Evolutionary conservation across 2,888 invertebrate species (phyloP).

Genomic region (Agrilus cyanescens): DNA sequence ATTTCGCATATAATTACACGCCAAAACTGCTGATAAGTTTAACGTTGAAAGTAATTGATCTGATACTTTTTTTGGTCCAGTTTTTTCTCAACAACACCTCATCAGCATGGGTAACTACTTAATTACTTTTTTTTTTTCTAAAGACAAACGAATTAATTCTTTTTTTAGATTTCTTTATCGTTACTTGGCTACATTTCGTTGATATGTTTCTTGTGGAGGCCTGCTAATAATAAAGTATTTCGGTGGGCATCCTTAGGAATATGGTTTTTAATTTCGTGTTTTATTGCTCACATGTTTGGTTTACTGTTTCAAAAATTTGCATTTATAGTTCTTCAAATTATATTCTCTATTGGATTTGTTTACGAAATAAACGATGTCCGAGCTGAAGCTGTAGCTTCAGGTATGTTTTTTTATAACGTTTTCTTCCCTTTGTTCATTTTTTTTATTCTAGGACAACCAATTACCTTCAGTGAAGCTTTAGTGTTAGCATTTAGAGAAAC

Average conservation of each 20-base stretch:
- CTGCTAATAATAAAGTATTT: conserved; percentile 52
- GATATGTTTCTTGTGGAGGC: conserved; percentile 65
- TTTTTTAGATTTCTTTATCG: conserved; percentile 53
- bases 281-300: conserved; percentile 62
- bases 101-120: conserved; percentile 28
- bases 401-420: conserved; percentile 22
- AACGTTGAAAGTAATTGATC: conserved; percentile 38
- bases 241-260: conserved; percentile 56
- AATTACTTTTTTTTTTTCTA: background rate
- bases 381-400: conserved; percentile 38
- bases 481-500: too few relatives aligned
- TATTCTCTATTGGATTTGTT: conserved; percentile 54
- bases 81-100: conserved; percentile 30
- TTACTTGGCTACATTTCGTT: conserved; percentile 57
- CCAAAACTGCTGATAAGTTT: conserved; percentile 50
- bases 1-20: conserved; percentile 59
- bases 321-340: conserved; percentile 53
- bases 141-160: conserved; percentile 9
- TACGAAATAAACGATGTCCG: conserved; percentile 48
- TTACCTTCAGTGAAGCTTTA: too few relatives aligned
- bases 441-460: too few relatives aligned
- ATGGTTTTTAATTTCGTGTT: conserved; percentile 69
- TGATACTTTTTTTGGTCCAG: conserved; percentile 21
- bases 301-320: conserved; percentile 58
- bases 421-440: too few relatives aligned